Evolutionary conservation across 2,888 invertebrate species (phyloP).

Genomic region (Macaria liturata): DNA sequence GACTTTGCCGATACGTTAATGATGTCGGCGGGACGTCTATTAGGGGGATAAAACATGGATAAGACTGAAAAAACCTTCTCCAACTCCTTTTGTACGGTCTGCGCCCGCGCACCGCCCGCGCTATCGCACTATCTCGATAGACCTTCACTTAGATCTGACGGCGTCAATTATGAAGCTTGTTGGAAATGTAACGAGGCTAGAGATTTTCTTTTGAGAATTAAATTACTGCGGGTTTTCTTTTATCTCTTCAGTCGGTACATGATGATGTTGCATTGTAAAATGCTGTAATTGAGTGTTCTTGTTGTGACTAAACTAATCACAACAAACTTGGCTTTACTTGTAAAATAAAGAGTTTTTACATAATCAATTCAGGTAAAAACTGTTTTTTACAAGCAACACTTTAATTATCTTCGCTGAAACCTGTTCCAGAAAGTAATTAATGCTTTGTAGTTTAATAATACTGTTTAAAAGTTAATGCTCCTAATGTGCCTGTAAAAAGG

Average conservation of each 20-base stretch:
- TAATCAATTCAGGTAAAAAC: too few relatives aligned
- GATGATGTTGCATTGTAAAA: too few relatives aligned
- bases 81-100: constrained; percentile 63
- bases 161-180: constrained; percentile 14
- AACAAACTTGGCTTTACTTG: too few relatives aligned
- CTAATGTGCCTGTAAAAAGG: constrained; percentile 4
- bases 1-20: constrained; percentile 78
- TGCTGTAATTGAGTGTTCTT: too few relatives aligned
- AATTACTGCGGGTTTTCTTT: neutral
- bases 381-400: too few relatives aligned
- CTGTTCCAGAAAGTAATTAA: neutral
- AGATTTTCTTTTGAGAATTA: neutral
- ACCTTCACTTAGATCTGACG: constrained; percentile 22
- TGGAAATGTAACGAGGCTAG: constrained; percentile 1
- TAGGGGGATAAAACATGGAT: constrained; percentile 44
- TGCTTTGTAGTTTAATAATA: constrained; percentile 4
- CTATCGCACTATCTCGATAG: constrained; percentile 25
- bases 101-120: constrained; percentile 32
- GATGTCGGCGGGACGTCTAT: constrained; percentile 77
- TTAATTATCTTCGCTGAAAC: too few relatives aligned
- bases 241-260: too few relatives aligned
- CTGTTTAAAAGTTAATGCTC: constrained; percentile 1
- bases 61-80: constrained; percentile 55
- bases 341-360: too few relatives aligned
- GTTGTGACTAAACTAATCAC: too few relatives aligned